These are phyloP conservation scores for Escarpia spicata DNA, from an alignment of 2,888 invertebrate species.

Conservation along the genomic window DNA sequence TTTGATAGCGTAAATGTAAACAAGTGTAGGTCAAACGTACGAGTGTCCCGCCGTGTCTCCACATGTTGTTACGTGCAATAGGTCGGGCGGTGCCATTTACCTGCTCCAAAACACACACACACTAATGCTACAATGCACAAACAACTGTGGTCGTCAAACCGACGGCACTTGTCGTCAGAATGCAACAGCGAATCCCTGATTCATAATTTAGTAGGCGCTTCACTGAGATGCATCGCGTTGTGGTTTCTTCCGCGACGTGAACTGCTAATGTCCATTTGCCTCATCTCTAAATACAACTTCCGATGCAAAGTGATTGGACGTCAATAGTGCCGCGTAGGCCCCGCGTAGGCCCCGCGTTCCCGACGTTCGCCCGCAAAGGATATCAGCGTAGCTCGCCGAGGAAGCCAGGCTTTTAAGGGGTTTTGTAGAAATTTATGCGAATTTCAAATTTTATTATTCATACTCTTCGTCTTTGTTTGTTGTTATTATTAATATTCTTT, in stretches of 20 bases:
- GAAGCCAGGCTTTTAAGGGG: not conserved
- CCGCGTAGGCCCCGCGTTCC: not conserved
- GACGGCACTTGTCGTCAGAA: not conserved
- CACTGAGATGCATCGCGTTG: not conserved
- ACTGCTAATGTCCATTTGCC: not conserved
- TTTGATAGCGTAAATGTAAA: not conserved
- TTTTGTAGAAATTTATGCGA: not conserved
- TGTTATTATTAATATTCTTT: too few species aligned
- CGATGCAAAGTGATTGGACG: not conserved
- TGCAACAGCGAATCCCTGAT: not conserved
- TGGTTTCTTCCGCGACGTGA: not conserved
- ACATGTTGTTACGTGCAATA: not conserved
- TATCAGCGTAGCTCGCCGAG: not conserved
- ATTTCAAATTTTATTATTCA: not conserved
- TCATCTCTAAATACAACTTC: not conserved
- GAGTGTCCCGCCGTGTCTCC: not conserved
- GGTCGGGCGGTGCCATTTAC: not conserved
- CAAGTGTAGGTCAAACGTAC: not conserved
- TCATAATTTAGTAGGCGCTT: constrained; percentile 11
- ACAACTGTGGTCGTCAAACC: not conserved
- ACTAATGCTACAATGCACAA: not conserved
- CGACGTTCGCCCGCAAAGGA: not conserved
- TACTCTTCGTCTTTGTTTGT: not conserved
- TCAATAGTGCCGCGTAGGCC: not conserved
- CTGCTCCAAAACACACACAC: too few species aligned